Evolutionary conservation across 2,797 vertebrate genomes (phyloP).

Genomic region (Eulemur albifrons): DNA sequence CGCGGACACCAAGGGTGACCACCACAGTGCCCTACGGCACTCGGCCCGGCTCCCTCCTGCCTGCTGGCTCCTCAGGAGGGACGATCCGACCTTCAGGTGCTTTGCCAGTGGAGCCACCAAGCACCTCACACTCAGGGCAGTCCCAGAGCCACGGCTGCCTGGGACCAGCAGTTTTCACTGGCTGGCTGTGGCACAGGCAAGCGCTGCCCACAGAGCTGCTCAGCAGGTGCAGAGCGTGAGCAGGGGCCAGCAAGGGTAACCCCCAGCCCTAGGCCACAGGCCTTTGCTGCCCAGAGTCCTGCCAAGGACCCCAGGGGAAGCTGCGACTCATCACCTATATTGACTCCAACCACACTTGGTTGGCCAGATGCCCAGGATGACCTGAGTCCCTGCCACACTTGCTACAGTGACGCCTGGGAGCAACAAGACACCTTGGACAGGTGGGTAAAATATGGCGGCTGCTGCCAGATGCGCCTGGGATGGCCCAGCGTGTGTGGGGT

Average conservation of each 20-base stretch:
- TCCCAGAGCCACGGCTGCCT: fast-evolving
- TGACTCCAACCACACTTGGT: background rate
- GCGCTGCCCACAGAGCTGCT: background rate
- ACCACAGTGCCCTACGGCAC: fast-evolving
- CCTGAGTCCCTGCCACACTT: conserved; percentile 2
- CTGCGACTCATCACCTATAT: fast-evolving
- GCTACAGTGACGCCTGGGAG: conserved; percentile 7
- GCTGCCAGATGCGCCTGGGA: conserved; percentile 62
- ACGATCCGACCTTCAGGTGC: background rate
- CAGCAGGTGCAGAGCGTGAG: background rate
- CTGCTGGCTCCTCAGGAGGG: background rate
- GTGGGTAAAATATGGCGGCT: conserved; percentile 69
- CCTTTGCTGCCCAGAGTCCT: background rate
- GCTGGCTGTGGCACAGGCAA: background rate
- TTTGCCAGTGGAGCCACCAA: fast-evolving
- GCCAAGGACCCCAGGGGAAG: background rate
- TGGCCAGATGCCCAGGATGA: background rate
- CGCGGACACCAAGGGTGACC: fast-evolving
- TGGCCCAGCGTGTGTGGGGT: background rate
- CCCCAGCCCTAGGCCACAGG: background rate
- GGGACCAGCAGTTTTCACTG: background rate
- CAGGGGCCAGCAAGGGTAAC: background rate
- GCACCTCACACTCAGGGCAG: background rate
- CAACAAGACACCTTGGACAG: conserved; percentile 58
- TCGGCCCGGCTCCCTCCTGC: background rate